phyloP scores from a whole-genome alignment of 2,888 invertebrate species.

The Aricia artaxerxes region DNA sequence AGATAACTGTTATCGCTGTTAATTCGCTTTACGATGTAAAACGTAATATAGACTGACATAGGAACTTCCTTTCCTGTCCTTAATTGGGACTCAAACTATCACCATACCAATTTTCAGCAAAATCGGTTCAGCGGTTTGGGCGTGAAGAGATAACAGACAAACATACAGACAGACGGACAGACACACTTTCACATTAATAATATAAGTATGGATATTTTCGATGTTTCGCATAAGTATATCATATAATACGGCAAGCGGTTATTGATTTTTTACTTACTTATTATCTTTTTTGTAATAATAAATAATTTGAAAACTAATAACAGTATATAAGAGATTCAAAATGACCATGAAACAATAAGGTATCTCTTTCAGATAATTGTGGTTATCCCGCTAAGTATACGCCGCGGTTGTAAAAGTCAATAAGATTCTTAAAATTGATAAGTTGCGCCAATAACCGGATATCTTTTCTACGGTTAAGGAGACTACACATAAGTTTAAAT shows the following conservation, averaged over 20 bases:
- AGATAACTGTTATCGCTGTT: neutral
- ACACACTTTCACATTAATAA: neutral
- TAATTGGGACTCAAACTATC: no score
- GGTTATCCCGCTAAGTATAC: constrained; percentile 14
- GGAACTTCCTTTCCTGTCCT: no score
- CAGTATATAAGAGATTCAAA: neutral
- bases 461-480: neutral
- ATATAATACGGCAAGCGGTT: neutral
- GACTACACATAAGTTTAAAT: neutral
- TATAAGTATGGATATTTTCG: no score
- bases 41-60: no score
- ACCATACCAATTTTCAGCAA: no score
- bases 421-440: constrained; percentile 24
- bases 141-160: neutral
- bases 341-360: neutral
- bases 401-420: constrained; percentile 21
- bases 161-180: neutral
- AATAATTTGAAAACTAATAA: neutral
- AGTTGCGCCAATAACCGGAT: constrained; percentile 11
- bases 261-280: neutral
- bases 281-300: neutral
- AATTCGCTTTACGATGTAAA: neutral
- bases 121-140: no score
- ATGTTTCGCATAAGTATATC: no score
- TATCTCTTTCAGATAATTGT: neutral